Evolutionary conservation across 2,888 invertebrate genomes (phyloP).

Genomic region (Polydrusus tereticollis): DNA sequence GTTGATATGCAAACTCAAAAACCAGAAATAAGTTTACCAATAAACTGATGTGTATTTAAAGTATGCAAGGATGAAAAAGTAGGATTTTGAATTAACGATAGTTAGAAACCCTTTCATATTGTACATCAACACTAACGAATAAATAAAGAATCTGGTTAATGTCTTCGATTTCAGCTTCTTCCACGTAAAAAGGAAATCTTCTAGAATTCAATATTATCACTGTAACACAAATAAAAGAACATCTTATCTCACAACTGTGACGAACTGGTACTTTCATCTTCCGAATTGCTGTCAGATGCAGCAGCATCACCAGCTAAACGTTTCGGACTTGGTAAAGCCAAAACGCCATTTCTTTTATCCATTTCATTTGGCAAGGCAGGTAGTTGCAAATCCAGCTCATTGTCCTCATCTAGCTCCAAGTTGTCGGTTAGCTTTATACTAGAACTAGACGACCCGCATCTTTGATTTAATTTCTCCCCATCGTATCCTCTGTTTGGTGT

Average conservation of each 20-base stretch:
- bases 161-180: not conserved
- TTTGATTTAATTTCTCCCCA: slow-evolving; percentile 38
- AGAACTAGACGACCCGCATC: slow-evolving; percentile 47
- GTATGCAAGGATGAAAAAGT: not conserved
- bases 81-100: not conserved
- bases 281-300: slow-evolving; percentile 75
- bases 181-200: not conserved
- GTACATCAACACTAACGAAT: not conserved
- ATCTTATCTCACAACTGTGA: slow-evolving; percentile 64
- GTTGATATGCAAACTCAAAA: not conserved
- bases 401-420: slow-evolving; percentile 57
- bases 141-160: not conserved
- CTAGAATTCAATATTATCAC: slow-evolving; percentile 14
- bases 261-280: slow-evolving; percentile 71
- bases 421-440: slow-evolving; percentile 50
- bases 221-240: slow-evolving; percentile 25
- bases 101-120: not conserved
- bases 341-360: slow-evolving; percentile 58
- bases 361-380: slow-evolving; percentile 66
- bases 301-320: slow-evolving; percentile 79
- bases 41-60: not conserved
- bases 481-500: slow-evolving; percentile 20
- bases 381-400: slow-evolving; percentile 61
- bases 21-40: not conserved
- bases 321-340: slow-evolving; percentile 69